These are phyloP conservation scores for Hippopotamus amphibius DNA, from an alignment of 2,113 vertebrate species.

Conservation along the genomic window DNA sequence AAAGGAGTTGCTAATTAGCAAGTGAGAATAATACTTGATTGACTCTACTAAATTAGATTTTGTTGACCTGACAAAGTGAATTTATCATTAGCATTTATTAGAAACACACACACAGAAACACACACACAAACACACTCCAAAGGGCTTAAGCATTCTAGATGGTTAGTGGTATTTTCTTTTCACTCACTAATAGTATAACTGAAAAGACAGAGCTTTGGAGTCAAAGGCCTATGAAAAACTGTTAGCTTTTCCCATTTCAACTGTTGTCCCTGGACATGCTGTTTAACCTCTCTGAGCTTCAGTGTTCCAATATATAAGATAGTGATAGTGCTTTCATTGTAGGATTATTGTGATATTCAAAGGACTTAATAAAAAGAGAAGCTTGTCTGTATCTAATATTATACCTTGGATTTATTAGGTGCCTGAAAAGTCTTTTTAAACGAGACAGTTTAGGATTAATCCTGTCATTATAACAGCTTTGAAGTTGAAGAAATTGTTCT, in stretches of 20 bases:
- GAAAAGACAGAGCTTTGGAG: neutral
- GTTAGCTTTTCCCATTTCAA: neutral
- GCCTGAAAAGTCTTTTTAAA: slow-evolving; percentile 6
- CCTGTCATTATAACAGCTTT: neutral
- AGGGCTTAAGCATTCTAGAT: neutral
- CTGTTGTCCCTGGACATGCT: neutral
- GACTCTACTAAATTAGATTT: slow-evolving; percentile 77
- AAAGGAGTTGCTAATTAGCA: slow-evolving; percentile 70
- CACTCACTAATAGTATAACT: neutral
- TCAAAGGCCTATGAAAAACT: neutral
- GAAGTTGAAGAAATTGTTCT: slow-evolving; percentile 12
- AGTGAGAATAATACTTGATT: slow-evolving; percentile 65
- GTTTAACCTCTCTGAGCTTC: neutral
- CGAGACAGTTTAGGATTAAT: neutral
- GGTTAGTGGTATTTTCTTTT: slow-evolving; percentile 22
- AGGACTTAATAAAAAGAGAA: slow-evolving; percentile 21
- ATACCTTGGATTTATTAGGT: neutral
- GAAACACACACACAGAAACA: neutral
- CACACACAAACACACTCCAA: slow-evolving; percentile 5
- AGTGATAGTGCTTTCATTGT: neutral
- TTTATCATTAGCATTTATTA: slow-evolving; percentile 68
- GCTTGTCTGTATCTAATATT: neutral
- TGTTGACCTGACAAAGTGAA: slow-evolving; percentile 73
- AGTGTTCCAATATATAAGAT: neutral
- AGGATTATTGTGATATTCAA: neutral